These are phyloP conservation scores for Ganaspis brasiliensis DNA, from an alignment of 2,888 invertebrate genomes.

Conservation along the genomic window DNA sequence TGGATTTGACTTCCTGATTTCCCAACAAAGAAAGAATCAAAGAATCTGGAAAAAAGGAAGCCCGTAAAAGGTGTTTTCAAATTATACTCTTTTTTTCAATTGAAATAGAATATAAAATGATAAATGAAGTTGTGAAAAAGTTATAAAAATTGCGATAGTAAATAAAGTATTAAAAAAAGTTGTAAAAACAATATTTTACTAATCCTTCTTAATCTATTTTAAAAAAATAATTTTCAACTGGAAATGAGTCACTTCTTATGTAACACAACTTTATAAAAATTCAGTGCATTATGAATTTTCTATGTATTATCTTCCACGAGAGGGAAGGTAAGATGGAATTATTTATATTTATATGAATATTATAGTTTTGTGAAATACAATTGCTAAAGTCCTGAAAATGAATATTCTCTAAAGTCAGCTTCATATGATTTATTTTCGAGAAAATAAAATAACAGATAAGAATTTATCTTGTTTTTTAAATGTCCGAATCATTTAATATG, in stretches of 20 bases:
- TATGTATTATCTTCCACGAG: background rate
- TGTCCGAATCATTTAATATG: no score
- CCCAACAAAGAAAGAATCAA: background rate
- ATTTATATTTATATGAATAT: background rate
- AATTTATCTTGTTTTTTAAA: no score
- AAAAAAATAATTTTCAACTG: no score
- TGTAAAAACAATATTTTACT: no score
- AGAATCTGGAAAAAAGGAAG: background rate
- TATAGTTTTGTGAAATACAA: background rate
- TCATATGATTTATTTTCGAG: background rate
- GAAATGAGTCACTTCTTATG: background rate
- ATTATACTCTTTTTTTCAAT: background rate
- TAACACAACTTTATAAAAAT: background rate
- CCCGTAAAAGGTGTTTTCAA: background rate
- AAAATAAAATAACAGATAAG: no score
- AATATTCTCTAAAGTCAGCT: no score
- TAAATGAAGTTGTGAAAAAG: background rate
- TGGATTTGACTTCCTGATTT: conserved; percentile 5
- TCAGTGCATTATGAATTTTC: background rate
- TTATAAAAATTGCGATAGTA: background rate
- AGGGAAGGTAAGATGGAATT: background rate
- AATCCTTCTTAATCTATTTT: no score
- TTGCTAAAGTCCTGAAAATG: background rate
- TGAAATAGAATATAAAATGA: background rate
- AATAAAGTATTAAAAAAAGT: no score